Base-by-base conservation (phyloP, 2,888 invertebrate species). In the Thalpophila matura region DNA sequence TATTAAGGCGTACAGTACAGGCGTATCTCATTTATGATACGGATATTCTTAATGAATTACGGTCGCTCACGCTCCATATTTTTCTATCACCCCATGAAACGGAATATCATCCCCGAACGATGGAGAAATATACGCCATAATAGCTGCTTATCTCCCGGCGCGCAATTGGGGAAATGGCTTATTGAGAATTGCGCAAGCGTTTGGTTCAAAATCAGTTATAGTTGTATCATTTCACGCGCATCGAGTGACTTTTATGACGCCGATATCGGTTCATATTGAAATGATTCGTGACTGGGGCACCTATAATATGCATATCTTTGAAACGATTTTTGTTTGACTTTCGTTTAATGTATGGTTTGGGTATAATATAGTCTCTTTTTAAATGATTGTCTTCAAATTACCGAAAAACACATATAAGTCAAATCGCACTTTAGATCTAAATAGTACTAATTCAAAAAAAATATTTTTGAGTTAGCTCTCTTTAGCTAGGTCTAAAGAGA, bases 31-130 rank as follows among this genome's bases (percentile, higher is more conserved):
- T 26, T 55, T 45, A 43, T 53, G 35, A 51, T 12, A n/a, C 37
- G 60, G 66, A 70, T 50, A 64, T 51, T 59, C 33, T 45, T 70
- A 74, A 77, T 70, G 63, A 70, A 76, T 64, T 61, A 70, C 62
- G 46, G 20, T 47, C 46, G 29, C 27, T 61, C 43, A 53, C 35
- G 46, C 59, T 20, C 31, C 58, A 64, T 71, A 62, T 57, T 61
- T 56, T 63, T 62, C 61, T 61, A 77, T 57, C 57, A 60, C 59
- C 57, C 62, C 58, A 61, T 59, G 55, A 63, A 59, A 49, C 16
- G 26, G 31, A 53, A 60, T 46, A 61, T 69, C 63, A 61, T 49
- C 55, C 35, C 46, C 47, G 27, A 53, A 53, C 59, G 54, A 62
- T 77, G 50, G 57, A 51, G 59, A 55, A 59, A 62, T 74, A 62